These are phyloP conservation scores for Glaucomys volans DNA, from an alignment of 2,113 vertebrate genomes.

Conservation along the genomic window DNA sequence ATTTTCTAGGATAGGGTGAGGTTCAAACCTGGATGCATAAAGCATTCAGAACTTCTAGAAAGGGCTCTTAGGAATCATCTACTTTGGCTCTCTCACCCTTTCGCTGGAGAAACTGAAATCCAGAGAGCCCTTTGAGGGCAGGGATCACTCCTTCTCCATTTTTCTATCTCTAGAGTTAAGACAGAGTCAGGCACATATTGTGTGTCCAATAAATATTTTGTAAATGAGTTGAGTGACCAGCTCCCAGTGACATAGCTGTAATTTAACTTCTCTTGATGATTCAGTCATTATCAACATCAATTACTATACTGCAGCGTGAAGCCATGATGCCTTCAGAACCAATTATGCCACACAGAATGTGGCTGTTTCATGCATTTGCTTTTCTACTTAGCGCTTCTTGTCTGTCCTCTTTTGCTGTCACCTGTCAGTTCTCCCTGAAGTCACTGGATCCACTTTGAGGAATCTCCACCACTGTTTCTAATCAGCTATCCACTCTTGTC, in stretches of 20 bases:
- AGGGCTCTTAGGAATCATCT: neutral
- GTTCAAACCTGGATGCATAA: neutral
- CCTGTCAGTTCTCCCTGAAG: constrained; percentile 11
- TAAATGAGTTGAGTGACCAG: neutral
- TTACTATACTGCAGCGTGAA: neutral
- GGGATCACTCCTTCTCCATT: neutral
- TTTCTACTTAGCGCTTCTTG: neutral
- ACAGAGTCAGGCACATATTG: neutral
- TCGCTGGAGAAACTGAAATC: neutral
- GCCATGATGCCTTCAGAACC: neutral
- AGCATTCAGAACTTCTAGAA: neutral
- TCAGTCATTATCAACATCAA: neutral
- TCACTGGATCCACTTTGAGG: neutral
- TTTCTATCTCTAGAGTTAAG: neutral
- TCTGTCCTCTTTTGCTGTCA: neutral
- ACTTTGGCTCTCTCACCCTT: neutral
- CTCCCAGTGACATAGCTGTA: neutral
- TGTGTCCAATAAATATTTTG: neutral
- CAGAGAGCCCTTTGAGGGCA: neutral
- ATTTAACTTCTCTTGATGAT: neutral
- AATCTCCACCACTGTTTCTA: neutral
- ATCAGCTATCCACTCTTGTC: neutral
- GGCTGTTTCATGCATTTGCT: neutral
- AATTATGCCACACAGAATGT: neutral
- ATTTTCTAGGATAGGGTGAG: neutral